phyloP scores from a whole-genome alignment of 2,797 vertebrate species.

The Microctenopoma stevenorrisi region DNA sequence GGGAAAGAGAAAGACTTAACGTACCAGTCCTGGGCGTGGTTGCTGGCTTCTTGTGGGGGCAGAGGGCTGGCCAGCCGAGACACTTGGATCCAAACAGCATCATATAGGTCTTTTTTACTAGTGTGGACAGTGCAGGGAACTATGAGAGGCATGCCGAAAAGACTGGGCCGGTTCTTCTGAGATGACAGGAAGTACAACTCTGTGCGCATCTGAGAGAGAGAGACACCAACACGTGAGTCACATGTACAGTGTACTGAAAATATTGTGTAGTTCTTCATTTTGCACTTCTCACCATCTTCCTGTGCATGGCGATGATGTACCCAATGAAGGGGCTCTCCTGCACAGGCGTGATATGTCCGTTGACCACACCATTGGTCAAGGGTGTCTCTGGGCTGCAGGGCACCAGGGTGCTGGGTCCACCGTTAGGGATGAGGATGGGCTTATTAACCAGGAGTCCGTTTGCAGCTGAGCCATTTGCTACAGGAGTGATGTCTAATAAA shows the following conservation, averaged over 20 bases:
- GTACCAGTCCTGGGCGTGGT: slow-evolving; percentile 98
- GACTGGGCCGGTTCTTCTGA: slow-evolving; percentile 97
- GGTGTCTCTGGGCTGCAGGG: slow-evolving; percentile 79
- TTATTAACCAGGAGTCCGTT: slow-evolving; percentile 82
- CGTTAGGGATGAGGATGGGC: slow-evolving; percentile 88
- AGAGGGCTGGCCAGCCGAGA: slow-evolving; percentile 97
- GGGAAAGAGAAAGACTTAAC: neutral
- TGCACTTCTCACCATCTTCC: slow-evolving; percentile 91
- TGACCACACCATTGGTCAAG: slow-evolving; percentile 84
- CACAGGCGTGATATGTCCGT: slow-evolving; percentile 87
- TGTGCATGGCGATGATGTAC: slow-evolving; percentile 98
- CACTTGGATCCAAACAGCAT: slow-evolving; percentile 97
- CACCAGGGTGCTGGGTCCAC: slow-evolving; percentile 88
- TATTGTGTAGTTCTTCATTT: no score
- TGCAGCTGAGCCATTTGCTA: slow-evolving; percentile 83
- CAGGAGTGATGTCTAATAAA: slow-evolving; percentile 64
- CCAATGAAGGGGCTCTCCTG: slow-evolving; percentile 92
- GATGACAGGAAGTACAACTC: slow-evolving; percentile 97
- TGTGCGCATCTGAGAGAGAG: slow-evolving; percentile 89
- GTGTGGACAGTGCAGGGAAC: slow-evolving; percentile 97
- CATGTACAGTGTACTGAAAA: neutral
- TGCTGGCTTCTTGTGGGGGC: slow-evolving; percentile 98
- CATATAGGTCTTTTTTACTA: slow-evolving; percentile 94
- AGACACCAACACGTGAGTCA: neutral
- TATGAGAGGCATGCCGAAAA: slow-evolving; percentile 98